phyloP scores from a whole-genome alignment of 2,888 invertebrate species.

The Prostheceraeus crozeri region DNA sequence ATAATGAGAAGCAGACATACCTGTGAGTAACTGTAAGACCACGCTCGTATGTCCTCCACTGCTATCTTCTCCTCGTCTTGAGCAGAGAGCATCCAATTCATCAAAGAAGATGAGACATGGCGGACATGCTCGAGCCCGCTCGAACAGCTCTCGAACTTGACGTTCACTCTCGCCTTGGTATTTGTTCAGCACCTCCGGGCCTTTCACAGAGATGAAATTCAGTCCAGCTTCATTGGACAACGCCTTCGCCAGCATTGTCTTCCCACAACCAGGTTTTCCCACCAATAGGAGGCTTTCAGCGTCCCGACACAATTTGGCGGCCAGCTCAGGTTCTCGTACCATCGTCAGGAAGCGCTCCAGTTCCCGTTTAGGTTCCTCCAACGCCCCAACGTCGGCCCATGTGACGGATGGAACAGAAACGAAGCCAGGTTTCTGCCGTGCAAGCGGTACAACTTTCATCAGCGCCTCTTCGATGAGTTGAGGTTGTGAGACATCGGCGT shows the following conservation, averaged over 20 bases:
- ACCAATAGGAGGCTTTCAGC: slow-evolving; percentile 29
- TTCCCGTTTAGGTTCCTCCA: slow-evolving; percentile 15
- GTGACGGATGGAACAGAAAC: slow-evolving; percentile 29
- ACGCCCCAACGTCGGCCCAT: slow-evolving; percentile 31
- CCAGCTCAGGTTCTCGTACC: neutral
- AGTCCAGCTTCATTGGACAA: slow-evolving; percentile 33
- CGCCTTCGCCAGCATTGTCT: slow-evolving; percentile 37
- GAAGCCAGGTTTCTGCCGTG: slow-evolving; percentile 26
- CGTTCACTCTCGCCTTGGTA: slow-evolving; percentile 38
- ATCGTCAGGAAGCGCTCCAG: neutral
- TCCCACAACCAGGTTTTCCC: slow-evolving; percentile 37
- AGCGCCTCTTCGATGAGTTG: neutral
- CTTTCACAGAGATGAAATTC: slow-evolving; percentile 34
- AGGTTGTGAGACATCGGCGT: neutral
- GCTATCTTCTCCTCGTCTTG: slow-evolving; percentile 18
- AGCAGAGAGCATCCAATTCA: slow-evolving; percentile 37
- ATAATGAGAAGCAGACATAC: too few relatives aligned
- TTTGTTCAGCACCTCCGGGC: slow-evolving; percentile 37
- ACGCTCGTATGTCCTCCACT: too few relatives aligned
- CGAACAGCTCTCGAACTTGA: slow-evolving; percentile 29
- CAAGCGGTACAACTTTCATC: neutral
- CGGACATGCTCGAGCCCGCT: slow-evolving; percentile 34
- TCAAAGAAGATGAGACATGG: slow-evolving; percentile 38
- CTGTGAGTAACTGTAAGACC: too few relatives aligned
- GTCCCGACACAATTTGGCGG: slow-evolving; percentile 4